phyloP scores from a whole-genome alignment of 2,113 vertebrate species.

The Crotalus helleri region DNA sequence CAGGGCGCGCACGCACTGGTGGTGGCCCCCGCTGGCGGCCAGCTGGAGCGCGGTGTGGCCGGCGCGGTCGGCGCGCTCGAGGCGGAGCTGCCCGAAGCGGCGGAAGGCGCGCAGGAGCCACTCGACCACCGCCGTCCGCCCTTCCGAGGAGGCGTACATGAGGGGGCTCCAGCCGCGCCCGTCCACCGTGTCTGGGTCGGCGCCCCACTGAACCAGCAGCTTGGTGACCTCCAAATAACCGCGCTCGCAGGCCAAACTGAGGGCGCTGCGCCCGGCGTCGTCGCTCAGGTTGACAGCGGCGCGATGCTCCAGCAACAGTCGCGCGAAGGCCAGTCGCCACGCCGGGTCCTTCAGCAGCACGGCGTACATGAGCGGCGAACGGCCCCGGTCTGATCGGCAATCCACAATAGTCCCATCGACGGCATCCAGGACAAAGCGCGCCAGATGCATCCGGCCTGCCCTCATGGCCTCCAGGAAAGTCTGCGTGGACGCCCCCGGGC shows the following conservation, averaged over 20 bases:
- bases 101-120: conserved; percentile 88
- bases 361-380: conserved; percentile 84
- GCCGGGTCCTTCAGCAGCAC: conserved; percentile 76
- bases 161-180: conserved; percentile 83
- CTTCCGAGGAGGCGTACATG: conserved; percentile 84
- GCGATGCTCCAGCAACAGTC: conserved; percentile 82
- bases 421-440: conserved; percentile 87
- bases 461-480: conserved; percentile 89
- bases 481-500: conserved; percentile 84
- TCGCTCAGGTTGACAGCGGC: conserved; percentile 83
- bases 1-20: conserved; percentile 75
- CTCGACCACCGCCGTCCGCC: conserved; percentile 81
- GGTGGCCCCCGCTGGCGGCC: conserved; percentile 78
- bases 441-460: conserved; percentile 83
- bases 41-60: conserved; percentile 81
- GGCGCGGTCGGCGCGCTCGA: conserved; percentile 78
- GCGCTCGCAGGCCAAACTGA: conserved; percentile 83
- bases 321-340: conserved; percentile 77
- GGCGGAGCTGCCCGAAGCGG: conserved; percentile 75
- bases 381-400: conserved; percentile 81
- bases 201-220: conserved; percentile 85
- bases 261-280: conserved; percentile 79
- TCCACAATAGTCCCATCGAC: conserved; percentile 86
- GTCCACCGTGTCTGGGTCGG: conserved; percentile 82
- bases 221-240: conserved; percentile 83